Evolutionary conservation across 2,113 vertebrate genomes (phyloP).

Genomic region (Halichoerus grypus): DNA sequence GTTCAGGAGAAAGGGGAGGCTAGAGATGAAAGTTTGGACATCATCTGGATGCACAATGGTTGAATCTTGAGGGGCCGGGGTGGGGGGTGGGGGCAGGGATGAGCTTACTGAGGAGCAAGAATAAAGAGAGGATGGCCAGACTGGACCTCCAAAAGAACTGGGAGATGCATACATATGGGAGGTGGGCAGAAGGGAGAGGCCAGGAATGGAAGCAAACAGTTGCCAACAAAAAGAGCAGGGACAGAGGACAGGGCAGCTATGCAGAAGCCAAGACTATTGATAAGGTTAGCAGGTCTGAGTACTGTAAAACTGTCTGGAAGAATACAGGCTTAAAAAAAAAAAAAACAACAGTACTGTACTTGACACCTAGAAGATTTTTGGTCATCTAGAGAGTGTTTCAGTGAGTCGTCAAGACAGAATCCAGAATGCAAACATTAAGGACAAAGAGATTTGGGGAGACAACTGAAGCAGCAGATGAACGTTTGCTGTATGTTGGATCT

Average conservation of each 20-base stretch:
- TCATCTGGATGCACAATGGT: background rate
- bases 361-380: background rate
- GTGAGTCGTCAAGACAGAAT: background rate
- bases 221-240: background rate
- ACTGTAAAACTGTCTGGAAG: background rate
- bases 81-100: too few species aligned
- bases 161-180: background rate
- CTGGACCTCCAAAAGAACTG: background rate
- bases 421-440: background rate
- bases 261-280: background rate
- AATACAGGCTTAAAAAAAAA: background rate
- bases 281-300: background rate
- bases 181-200: too few species aligned
- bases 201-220: background rate
- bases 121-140: background rate
- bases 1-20: background rate
- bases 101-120: background rate
- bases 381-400: background rate
- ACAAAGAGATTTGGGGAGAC: background rate
- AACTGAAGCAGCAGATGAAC: background rate
- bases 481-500: rapidly evolving
- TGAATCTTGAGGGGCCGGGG: background rate
- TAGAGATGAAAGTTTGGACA: background rate
- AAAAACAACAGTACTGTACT: background rate
- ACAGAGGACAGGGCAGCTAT: background rate